Base-by-base conservation (phyloP, 2,113 vertebrate genomes). In the Neolamprologus longior region DNA sequence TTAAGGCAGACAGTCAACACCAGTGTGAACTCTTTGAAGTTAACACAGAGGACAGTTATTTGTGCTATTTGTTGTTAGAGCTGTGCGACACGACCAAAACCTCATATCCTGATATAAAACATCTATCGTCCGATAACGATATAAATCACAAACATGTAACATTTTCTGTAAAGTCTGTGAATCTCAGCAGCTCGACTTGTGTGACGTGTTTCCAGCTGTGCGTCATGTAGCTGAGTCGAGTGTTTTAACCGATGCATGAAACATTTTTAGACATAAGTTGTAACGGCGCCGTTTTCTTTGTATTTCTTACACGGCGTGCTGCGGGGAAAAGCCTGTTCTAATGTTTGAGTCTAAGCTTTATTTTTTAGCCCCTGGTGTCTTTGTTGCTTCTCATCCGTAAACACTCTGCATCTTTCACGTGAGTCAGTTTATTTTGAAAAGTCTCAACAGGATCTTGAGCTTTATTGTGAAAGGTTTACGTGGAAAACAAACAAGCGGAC, bases 21-120 rank as follows among this genome's bases (percentile, higher is more conserved):
- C 7, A 58, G 55, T 31, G 55, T 58, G 26, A 58, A 58, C 13
- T 58, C 55, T 28, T 9, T 58, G 26, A 58, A 4, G 24, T 15
- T 58, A 58, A 15, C 55, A 58, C n/a, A n/a, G 55, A 58, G 55
- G 26, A 58, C 55, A 57, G 55, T 57, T 14, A 1, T 28, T 57
- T 28, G 24, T 57, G 24, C 13, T 28, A 0, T 57, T 15, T 15
- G 26, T 28, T 28, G 1, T 4, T 7, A 55, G 53, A 0, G 53
- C 10, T 12, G 53, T 54, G n/a, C 1, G 0, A 3, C 12, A 54
- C 2, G 53, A 24, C n/a, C n/a, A 24, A 1, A 54, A 0, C 0
- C 11, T 55, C 53, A 1, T 54, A 7, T 12, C 53, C 10, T 1
- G 53, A 24, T 54, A 54, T 24, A 7, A 54, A 0, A 0, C n/a